A percentile compares a stretch with the other conserved stretches of the same genome.
Evolutionary conservation across 2,797 vertebrate species (phyloP).

Genomic region (Siniperca scherzeri): DNA sequence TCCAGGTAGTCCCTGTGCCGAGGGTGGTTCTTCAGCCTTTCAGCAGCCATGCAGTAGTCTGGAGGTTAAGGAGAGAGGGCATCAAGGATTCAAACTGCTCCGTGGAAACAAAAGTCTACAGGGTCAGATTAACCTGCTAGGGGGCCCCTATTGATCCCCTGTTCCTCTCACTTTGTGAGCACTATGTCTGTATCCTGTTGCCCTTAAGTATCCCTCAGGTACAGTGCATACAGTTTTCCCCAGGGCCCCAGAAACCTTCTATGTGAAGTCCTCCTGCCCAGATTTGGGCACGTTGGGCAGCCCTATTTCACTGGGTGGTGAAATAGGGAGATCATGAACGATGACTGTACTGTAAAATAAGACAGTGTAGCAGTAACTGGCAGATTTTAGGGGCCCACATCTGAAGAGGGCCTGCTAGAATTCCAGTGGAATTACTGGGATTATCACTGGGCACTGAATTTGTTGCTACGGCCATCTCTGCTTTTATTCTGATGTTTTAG

Average conservation of each 20-base stretch:
- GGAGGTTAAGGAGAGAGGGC: constrained; percentile 6
- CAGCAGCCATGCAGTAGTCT: constrained; percentile 92
- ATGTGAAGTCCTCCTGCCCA: not conserved
- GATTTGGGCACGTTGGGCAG: no score
- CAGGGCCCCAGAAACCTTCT: not conserved
- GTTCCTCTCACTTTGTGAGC: not conserved
- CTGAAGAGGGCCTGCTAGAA: not conserved
- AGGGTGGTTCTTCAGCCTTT: constrained; percentile 91
- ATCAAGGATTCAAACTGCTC: not conserved
- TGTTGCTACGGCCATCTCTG: no score
- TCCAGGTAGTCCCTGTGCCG: constrained; percentile 91
- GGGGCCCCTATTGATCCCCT: no score
- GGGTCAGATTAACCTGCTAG: not conserved
- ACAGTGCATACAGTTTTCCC: not conserved
- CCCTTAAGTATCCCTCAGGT: not conserved
- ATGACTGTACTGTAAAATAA: no score
- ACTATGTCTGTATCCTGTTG: not conserved
- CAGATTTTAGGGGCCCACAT: no score
- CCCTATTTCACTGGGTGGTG: no score
- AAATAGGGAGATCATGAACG: no score
- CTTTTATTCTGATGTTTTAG: not conserved
- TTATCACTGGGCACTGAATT: not conserved
- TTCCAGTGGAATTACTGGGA: not conserved
- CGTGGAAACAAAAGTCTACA: not conserved
- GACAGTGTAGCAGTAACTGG: no score